These are phyloP conservation scores for Elysia chlorotica DNA, from an alignment of 1,140 invertebrate species.

Conservation along the genomic window DNA sequence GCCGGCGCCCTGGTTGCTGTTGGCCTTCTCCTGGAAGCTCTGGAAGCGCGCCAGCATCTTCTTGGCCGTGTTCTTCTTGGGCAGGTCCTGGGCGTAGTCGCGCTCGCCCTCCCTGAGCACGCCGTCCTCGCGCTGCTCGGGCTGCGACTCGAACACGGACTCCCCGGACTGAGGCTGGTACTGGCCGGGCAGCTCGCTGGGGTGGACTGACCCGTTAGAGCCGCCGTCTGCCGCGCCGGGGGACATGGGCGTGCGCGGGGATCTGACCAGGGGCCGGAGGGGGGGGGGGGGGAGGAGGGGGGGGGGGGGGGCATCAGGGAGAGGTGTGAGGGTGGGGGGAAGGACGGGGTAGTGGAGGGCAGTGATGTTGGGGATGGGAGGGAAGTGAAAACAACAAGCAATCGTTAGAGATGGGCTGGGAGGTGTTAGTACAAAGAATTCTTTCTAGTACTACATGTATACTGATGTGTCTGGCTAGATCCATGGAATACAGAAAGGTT, in stretches of 20 bases:
- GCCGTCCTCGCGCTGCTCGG: slow-evolving; percentile 33
- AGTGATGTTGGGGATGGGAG: too few relatives aligned
- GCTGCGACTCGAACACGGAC: slow-evolving; percentile 45
- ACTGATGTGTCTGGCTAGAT: too few relatives aligned
- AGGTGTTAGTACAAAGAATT: too few relatives aligned
- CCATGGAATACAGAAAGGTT: too few relatives aligned
- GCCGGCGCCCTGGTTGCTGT: slow-evolving; percentile 37
- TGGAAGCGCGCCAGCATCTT: slow-evolving; percentile 50
- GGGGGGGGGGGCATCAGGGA: too few relatives aligned
- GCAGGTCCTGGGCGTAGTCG: slow-evolving; percentile 44
- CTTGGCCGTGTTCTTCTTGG: slow-evolving; percentile 45
- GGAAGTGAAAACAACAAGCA: too few relatives aligned
- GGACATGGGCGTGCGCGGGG: slow-evolving; percentile 27
- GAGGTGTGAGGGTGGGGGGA: too few relatives aligned
- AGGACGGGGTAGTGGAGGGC: too few relatives aligned
- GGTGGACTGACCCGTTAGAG: slow-evolving; percentile 40
- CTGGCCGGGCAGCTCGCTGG: slow-evolving; percentile 47
- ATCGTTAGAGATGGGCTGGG: too few relatives aligned
- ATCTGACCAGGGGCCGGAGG: too few relatives aligned
- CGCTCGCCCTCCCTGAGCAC: slow-evolving; percentile 46
- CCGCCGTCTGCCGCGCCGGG: slow-evolving; percentile 36
- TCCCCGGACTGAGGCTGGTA: slow-evolving; percentile 43
- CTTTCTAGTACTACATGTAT: too few relatives aligned
- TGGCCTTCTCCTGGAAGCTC: slow-evolving; percentile 46
- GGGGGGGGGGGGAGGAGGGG: too few relatives aligned